Evolutionary conservation across 2,888 invertebrate species (phyloP).

Genomic region (Hydrotaea cyrtoneurina): DNA sequence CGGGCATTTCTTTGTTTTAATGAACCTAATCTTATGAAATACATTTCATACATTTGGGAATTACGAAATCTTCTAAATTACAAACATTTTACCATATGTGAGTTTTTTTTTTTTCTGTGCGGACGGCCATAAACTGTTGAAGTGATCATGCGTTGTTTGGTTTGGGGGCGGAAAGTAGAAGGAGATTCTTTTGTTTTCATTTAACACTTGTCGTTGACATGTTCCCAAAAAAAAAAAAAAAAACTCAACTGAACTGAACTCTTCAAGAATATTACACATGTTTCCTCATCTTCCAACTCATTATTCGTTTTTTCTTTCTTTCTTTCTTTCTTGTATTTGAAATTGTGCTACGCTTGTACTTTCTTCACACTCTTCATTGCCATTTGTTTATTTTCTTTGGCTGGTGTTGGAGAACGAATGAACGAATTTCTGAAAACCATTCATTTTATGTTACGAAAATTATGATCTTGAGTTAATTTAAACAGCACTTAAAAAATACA

Average conservation of each 20-base stretch:
- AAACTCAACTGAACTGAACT: too few species aligned
- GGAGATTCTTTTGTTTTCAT: constrained; percentile 20
- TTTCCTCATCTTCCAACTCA: constrained; percentile 24
- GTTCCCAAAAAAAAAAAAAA: constrained; percentile 47
- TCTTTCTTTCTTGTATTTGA: neutral
- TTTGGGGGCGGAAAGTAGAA: neutral
- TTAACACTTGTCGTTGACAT: constrained; percentile 63
- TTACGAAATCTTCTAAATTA: constrained; percentile 1
- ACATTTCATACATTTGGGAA: neutral
- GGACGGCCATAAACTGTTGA: constrained; percentile 12
- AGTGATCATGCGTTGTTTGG: constrained; percentile 10
- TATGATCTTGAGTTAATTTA: constrained; percentile 60
- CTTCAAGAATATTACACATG: constrained; percentile 55
- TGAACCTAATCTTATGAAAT: neutral
- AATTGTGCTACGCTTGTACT: constrained; percentile 22
- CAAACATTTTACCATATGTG: constrained; percentile 39
- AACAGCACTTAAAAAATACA: constrained; percentile 57
- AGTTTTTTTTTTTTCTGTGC: neutral
- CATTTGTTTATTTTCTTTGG: constrained; percentile 25
- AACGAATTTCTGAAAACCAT: neutral
- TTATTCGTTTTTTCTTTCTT: neutral
- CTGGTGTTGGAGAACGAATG: constrained; percentile 26
- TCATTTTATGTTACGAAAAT: constrained; percentile 1
- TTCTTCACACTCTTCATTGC: constrained; percentile 44
- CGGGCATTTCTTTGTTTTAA: neutral